These are phyloP conservation scores for Styela clava DNA, from an alignment of 23 tunicate genomes.

Conservation along the genomic window DNA sequence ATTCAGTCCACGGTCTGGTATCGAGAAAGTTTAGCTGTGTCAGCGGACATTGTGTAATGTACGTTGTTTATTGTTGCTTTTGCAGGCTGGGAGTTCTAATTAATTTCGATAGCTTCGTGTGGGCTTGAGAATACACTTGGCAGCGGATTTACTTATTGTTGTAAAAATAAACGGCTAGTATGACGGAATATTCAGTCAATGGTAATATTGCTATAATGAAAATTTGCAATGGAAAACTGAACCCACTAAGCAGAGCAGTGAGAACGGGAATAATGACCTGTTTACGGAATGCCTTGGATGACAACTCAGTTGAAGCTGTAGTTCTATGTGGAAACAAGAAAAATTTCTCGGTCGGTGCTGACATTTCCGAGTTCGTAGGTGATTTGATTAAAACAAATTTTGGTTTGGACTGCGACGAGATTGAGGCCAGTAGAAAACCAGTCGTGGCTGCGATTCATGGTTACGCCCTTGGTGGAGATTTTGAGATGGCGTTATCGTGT, in stretches of 20 bases:
- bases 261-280: conserved; percentile 14
- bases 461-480: conserved; percentile 60
- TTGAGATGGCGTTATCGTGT: conserved; percentile 70
- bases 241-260: conserved; percentile 30
- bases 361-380: conserved; percentile 69
- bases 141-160: too few relatives aligned
- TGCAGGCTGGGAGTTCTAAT: too few relatives aligned
- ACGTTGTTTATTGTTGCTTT: too few relatives aligned
- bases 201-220: conserved; percentile 41
- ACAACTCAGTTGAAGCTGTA: conserved; percentile 42
- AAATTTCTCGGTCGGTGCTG: conserved; percentile 78
- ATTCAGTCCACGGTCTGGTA: too few relatives aligned
- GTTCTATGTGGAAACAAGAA: conserved; percentile 52
- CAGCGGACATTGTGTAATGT: too few relatives aligned
- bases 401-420: conserved; percentile 29
- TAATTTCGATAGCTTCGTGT: too few relatives aligned
- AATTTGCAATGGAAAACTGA: conserved; percentile 41
- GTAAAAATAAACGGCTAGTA: too few relatives aligned
- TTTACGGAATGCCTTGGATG: conserved; percentile 23
- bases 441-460: conserved; percentile 57
- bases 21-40: too few relatives aligned
- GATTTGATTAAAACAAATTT: neutral
- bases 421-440: conserved; percentile 41
- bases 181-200: conserved; percentile 29
- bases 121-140: too few relatives aligned